Conservation (phyloP, 2,797 vertebrate genomes). For the Sparus aurata region DNA sequence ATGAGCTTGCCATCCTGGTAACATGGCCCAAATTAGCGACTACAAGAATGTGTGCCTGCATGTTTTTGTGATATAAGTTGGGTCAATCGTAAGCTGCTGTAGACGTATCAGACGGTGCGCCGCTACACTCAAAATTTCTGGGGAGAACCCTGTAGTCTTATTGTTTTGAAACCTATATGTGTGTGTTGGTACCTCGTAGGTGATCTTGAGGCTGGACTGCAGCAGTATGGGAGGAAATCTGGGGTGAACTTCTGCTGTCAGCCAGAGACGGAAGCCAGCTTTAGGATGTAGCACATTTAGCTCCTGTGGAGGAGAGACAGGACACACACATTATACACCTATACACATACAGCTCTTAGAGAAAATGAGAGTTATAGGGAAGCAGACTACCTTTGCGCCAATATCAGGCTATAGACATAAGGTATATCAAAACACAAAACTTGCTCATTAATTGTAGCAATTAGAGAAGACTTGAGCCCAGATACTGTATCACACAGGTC, state of each 20-base stretch:
- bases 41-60: not conserved
- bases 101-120: no score
- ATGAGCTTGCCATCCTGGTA: not conserved
- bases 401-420: not conserved
- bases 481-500: not conserved
- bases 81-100: not conserved
- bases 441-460: not conserved
- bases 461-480: not conserved
- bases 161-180: not conserved
- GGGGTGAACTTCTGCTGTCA: conserved; percentile 95
- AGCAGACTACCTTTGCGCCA: not conserved
- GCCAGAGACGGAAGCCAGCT: conserved; percentile 95
- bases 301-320: conserved; percentile 83
- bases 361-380: not conserved
- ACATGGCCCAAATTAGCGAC: not conserved
- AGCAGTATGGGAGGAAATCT: conserved; percentile 94
- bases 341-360: not conserved
- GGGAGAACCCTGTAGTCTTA: no score
- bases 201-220: conserved; percentile 97
- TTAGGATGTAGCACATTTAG: conserved; percentile 92
- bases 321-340: not conserved
- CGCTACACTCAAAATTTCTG: no score
- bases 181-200: conserved; percentile 90
- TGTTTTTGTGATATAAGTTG: not conserved
- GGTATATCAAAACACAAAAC: not conserved